phyloP scores from a whole-genome alignment of 2,113 vertebrate genomes.

The Poecilia latipinna region DNA sequence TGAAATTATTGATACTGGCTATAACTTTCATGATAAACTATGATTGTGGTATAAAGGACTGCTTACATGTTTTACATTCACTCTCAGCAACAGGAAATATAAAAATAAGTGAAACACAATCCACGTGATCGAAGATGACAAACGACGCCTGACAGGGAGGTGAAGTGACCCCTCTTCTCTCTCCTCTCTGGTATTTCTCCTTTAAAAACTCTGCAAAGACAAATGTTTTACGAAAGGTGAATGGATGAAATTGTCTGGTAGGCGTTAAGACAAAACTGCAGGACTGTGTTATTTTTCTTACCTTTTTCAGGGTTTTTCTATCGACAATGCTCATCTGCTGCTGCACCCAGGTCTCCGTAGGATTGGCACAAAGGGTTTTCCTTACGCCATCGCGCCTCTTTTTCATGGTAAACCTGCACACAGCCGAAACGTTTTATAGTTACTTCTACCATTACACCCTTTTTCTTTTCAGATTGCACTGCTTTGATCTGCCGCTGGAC shows the following conservation, averaged over 20 bases:
- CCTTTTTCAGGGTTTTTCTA: fast-evolving
- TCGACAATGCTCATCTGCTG: fast-evolving
- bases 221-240: conserved; percentile 5
- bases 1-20: neutral
- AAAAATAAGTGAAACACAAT: conserved; percentile 30
- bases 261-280: neutral
- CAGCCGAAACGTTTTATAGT: neutral
- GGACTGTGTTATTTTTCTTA: conserved; percentile 32
- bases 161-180: conserved; percentile 16
- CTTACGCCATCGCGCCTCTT: fast-evolving
- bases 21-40: conserved; percentile 12
- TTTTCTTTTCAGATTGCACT: neutral
- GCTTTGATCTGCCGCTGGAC: neutral
- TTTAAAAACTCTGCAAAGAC: conserved; percentile 23
- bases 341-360: neutral
- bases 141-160: conserved; percentile 12
- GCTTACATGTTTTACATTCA: conserved; percentile 33
- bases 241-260: neutral
- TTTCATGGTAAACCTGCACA: conserved; percentile 54
- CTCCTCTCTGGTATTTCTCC: conserved; percentile 12
- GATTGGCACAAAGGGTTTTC: conserved; percentile 58
- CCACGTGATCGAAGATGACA: conserved; percentile 26
- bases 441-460: neutral
- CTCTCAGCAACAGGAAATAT: conserved; percentile 47
- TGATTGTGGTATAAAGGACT: conserved; percentile 12